phyloP scores from a whole-genome alignment of 2,113 vertebrate species.

The Alexandromys fortis region DNA sequence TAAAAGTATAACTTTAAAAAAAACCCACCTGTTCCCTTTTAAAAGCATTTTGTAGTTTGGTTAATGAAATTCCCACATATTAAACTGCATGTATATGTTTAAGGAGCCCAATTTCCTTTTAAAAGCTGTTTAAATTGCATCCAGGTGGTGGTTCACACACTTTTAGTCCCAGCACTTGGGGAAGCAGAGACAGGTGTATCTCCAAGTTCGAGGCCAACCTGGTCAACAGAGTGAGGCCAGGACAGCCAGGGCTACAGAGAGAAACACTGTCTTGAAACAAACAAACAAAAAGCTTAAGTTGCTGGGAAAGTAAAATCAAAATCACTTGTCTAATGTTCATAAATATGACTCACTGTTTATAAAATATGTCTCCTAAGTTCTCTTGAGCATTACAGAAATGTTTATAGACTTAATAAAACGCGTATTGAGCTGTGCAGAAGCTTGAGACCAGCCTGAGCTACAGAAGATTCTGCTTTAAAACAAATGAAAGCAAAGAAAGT shows the following conservation, averaged over 20 bases:
- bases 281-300: neutral
- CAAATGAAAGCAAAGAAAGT: too few species aligned
- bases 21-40: neutral
- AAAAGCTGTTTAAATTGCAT: neutral
- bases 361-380: slow-evolving; percentile 58
- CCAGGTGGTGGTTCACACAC: neutral
- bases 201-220: neutral
- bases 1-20: neutral
- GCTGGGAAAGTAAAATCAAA: slow-evolving; percentile 60
- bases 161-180: neutral
- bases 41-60: slow-evolving; percentile 60
- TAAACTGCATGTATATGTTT: slow-evolving; percentile 54
- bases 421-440: neutral
- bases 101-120: slow-evolving; percentile 48
- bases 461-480: too few species aligned
- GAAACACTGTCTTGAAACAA: neutral
- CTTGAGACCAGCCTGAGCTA: too few species aligned
- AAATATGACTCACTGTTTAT: slow-evolving; percentile 58
- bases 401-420: slow-evolving; percentile 53
- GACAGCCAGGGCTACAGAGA: neutral
- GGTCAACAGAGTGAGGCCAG: neutral
- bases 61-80: slow-evolving; percentile 68
- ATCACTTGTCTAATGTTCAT: slow-evolving; percentile 35
- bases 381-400: slow-evolving; percentile 45
- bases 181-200: neutral